Conservation (phyloP, 2,113 vertebrate species). For the Aepyceros melampus region DNA sequence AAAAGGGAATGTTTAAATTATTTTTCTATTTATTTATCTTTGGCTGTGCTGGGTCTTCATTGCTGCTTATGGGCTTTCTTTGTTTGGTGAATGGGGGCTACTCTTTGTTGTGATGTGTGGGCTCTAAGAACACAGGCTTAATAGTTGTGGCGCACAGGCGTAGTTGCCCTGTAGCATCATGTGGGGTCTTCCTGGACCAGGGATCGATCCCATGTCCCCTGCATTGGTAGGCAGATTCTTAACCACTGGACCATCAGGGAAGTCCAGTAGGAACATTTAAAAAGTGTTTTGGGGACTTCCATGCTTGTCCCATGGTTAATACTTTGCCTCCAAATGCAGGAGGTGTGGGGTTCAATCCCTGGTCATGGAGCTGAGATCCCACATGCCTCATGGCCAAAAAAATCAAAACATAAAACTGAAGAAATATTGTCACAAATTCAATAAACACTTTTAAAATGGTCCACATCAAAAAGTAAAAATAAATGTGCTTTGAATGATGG, state of each 20-base stretch:
- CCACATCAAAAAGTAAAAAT: not conserved
- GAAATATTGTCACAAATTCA: not conserved
- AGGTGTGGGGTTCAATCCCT: not conserved
- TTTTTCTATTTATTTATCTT: not conserved
- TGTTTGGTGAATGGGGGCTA: not conserved
- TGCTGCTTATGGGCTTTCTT: not conserved
- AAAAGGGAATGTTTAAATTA: not conserved
- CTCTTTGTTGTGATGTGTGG: not conserved
- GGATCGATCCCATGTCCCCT: not conserved
- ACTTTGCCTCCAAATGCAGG: not conserved
- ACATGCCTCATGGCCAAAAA: not conserved
- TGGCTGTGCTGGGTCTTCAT: not conserved
- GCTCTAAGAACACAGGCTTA: not conserved
- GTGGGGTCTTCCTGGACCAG: not conserved
- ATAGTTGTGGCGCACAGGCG: fast-evolving
- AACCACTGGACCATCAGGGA: not conserved
- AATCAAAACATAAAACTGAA: not conserved
- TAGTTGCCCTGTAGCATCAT: not conserved
- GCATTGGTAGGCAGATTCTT: not conserved
- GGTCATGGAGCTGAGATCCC: not conserved
- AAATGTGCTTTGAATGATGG: not conserved
- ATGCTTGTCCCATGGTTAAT: not conserved
- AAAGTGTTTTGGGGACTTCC: not conserved
- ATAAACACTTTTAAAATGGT: not conserved
- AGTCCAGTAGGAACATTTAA: not conserved